Percentiles rank a stretch among this genome's conserved stretches.
Evolutionary conservation across 1,140 invertebrate genomes (phyloP).

Genomic region (Drosophila funebris): DNA sequence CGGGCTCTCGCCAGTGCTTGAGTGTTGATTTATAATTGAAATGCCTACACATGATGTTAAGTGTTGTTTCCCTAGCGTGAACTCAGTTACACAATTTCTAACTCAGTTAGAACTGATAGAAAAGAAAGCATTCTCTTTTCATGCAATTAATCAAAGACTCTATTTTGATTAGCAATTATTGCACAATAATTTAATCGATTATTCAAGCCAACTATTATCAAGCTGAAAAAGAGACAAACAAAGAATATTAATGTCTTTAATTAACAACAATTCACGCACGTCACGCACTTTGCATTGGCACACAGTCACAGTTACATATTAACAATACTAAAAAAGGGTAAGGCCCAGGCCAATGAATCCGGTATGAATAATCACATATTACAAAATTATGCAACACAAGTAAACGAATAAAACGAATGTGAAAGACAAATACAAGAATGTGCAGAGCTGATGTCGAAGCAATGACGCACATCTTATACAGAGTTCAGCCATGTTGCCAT

Average conservation of each 20-base stretch:
- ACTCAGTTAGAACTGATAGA: not conserved
- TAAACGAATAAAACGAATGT: slow-evolving; percentile 1
- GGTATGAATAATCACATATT: slow-evolving; percentile 65
- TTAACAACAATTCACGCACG: slow-evolving; percentile 59
- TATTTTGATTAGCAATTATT: not conserved
- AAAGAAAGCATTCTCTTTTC: not conserved
- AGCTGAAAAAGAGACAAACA: not conserved
- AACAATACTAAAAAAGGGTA: slow-evolving; percentile 22
- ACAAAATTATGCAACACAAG: slow-evolving; percentile 50
- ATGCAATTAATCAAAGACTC: not conserved
- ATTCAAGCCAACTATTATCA: slow-evolving; percentile 17
- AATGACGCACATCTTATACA: slow-evolving; percentile 50
- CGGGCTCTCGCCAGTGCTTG: not conserved
- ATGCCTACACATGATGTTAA: slow-evolving; percentile 4
- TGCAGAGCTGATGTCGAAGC: slow-evolving; percentile 6
- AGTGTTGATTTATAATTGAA: slow-evolving; percentile 35
- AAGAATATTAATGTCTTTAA: slow-evolving; percentile 45
- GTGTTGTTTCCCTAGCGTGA: no score
- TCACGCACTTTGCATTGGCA: slow-evolving; percentile 54
- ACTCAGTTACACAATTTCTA: no score
- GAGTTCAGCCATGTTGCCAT: slow-evolving; percentile 1
- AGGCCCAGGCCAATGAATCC: slow-evolving; percentile 52
- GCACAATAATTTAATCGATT: not conserved
- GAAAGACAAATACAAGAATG: slow-evolving; percentile 8
- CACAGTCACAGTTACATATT: slow-evolving; percentile 16